Evolutionary conservation across 2,797 vertebrate species (phyloP), one percentile per base, ranked within the genome.

Genomic region (Falco peregrinus): DNA sequence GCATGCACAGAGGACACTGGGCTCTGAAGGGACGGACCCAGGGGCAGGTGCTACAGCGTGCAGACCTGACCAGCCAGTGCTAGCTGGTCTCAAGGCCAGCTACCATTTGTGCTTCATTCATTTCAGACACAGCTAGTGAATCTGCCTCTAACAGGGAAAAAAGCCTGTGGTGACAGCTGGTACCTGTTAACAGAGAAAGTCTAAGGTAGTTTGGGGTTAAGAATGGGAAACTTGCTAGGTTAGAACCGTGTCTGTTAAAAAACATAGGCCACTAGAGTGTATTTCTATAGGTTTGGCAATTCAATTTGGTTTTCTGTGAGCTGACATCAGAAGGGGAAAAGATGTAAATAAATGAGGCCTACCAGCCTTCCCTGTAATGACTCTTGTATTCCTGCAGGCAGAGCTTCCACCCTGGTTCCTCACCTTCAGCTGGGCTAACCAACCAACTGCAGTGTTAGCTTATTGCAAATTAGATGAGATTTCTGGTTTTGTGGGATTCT

Each of bases 401-500:
- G 60, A 88, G 33, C 28, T 89, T 90, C 68, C 48, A 68, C 26
- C 26, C 37, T 39, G 22, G 31, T 4, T 81, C 68, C 70, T 84
- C 78, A 80, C 45, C 47, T 43, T 87, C 70, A 50, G 15, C 59
- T 45, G 60, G 41, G 24, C 15, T 79, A 69, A 69, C 60, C 29
- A 43, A 89, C 73, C 16, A 84, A 20, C 37, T 80, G 48, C 24
- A 2, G 25, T 33, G 26, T 57, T 47, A 50, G 7, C 28, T 73
- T 29, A 35, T 7, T 75, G 61, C 54, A 96, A 91, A 69, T 60
- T 53, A 78, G 17, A 45, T 37, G 25, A 69, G 54, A 80, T 28
- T 78, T 61, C 71, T 90, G 61, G 3, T 63, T 94, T 84, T 89
- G 50, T 87, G 76, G 45, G 20, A 93, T 59, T n/a, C 35, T 92